These are phyloP conservation scores for Drosophila nebulosa DNA, from an alignment of 1,140 invertebrate species.

Conservation along the genomic window DNA sequence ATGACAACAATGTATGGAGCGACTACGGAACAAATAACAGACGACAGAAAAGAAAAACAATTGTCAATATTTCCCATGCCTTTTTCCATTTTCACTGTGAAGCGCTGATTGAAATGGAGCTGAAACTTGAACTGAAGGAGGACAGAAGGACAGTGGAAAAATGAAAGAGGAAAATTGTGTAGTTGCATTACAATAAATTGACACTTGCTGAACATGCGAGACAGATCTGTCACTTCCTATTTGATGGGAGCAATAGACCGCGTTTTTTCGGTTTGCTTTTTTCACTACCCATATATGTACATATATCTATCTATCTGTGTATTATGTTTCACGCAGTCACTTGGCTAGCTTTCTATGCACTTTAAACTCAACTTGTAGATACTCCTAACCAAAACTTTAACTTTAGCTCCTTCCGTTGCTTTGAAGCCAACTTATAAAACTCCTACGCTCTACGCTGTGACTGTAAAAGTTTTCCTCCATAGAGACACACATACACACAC, in stretches of 20 bases:
- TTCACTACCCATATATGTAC: too few relatives aligned
- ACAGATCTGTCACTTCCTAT: background rate
- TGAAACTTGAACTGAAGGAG: background rate
- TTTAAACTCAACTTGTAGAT: too few relatives aligned
- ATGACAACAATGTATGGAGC: background rate
- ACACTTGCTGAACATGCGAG: background rate
- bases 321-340: too few relatives aligned
- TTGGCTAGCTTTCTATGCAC: too few relatives aligned
- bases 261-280: too few relatives aligned
- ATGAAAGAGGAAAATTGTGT: background rate
- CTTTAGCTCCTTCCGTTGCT: too few relatives aligned
- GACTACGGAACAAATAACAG: background rate
- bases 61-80: background rate
- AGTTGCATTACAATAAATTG: background rate
- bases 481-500: background rate
- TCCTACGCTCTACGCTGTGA: background rate
- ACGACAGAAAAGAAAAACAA: background rate
- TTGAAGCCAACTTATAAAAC: too few relatives aligned
- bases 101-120: background rate
- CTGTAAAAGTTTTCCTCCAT: constrained; percentile 33
- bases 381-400: too few relatives aligned
- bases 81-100: background rate
- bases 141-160: background rate
- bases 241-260: background rate
- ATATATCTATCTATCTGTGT: too few relatives aligned